A percentile compares a stretch with the other conserved stretches of the same genome.
These are phyloP conservation scores for Ochropleura leucogaster DNA, from an alignment of 2,888 invertebrate genomes.

Conservation along the genomic window DNA sequence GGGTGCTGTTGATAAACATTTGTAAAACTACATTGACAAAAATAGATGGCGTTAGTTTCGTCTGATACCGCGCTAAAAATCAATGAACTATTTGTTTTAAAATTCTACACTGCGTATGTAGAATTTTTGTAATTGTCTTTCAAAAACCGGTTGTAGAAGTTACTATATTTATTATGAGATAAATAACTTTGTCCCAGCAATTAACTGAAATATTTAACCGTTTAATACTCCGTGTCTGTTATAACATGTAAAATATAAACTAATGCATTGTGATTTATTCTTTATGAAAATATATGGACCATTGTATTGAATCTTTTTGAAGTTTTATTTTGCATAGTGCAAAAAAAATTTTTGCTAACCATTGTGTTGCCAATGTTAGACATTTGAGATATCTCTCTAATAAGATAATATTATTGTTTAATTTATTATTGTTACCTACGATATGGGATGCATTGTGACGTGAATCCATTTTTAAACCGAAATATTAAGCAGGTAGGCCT, in stretches of 20 bases:
- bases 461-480: conserved; percentile 5
- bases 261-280: conserved; percentile 89
- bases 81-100: too few relatives aligned
- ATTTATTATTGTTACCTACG: background rate
- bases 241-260: conserved; percentile 79
- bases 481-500: too few relatives aligned
- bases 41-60: background rate
- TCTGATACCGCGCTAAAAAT: background rate
- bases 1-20: background rate
- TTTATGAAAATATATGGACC: conserved; percentile 89
- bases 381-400: background rate
- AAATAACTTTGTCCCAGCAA: conserved; percentile 46
- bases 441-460: background rate
- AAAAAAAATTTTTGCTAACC: background rate
- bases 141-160: conserved; percentile 24
- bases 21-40: background rate
- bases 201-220: conserved; percentile 68
- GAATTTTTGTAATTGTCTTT: background rate
- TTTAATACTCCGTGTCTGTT: conserved; percentile 83
- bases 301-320: conserved; percentile 79
- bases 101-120: too few relatives aligned
- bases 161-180: conserved; percentile 30
- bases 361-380: conserved; percentile 2
- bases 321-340: conserved; percentile 67
- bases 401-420: background rate